Percentiles rank a stretch among this genome's conserved stretches.
These are phyloP conservation scores for Bugula neritina DNA, from an alignment of 2,888 invertebrate species.

Conservation along the genomic window DNA sequence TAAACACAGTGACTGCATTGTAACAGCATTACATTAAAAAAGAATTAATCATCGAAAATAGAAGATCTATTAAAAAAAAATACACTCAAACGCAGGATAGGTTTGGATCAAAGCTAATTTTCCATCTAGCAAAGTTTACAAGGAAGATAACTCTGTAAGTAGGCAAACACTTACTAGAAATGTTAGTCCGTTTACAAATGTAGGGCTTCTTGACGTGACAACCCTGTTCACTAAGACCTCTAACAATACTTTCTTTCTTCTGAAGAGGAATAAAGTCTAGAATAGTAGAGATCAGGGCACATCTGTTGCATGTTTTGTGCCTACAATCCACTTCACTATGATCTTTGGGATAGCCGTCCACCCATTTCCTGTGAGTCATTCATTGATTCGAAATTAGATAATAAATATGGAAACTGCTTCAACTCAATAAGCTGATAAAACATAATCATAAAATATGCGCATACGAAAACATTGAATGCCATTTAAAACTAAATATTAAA, in stretches of 20 bases:
- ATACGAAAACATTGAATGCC: background rate
- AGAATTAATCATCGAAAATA: no score
- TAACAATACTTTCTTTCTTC: background rate
- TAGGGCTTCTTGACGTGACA: background rate
- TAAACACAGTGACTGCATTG: no score
- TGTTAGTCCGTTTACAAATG: constrained; percentile 23
- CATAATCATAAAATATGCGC: background rate
- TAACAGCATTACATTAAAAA: no score
- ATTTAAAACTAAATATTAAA: no score
- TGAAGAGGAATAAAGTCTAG: background rate
- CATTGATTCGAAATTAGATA: no score
- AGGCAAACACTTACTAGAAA: background rate
- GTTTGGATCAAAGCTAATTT: no score
- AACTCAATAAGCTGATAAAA: no score
- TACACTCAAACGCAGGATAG: no score
- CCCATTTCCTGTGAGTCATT: constrained; percentile 5
- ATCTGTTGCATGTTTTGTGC: constrained; percentile 10
- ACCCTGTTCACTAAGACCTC: constrained; percentile 6
- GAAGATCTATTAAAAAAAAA: no score
- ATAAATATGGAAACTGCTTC: no score
- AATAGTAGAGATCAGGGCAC: background rate
- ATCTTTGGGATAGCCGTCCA: constrained; percentile 19
- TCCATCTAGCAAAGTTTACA: no score
- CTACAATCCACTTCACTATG: background rate
- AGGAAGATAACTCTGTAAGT: no score